Evolutionary conservation across 2,113 vertebrate species (phyloP).

Genomic region (Cichladusa arquata): DNA sequence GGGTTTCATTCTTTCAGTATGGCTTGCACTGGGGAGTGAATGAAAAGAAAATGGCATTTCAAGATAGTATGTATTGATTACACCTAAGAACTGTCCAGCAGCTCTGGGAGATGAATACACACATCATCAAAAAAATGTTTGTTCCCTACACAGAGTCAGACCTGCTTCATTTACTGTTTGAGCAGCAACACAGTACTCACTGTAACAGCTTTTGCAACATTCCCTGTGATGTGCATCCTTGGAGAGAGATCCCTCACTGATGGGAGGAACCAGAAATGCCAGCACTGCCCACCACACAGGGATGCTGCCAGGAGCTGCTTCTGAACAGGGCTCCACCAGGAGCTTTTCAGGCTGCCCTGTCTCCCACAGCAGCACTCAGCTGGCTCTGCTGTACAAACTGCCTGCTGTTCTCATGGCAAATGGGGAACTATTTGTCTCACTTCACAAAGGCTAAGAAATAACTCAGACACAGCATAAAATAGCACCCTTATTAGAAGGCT

Average conservation of each 20-base stretch:
- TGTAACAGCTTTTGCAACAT: not conserved
- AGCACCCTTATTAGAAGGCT: slow-evolving; percentile 2
- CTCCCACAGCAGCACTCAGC: not conserved
- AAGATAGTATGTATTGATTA: not conserved
- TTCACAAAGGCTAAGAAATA: slow-evolving; percentile 28
- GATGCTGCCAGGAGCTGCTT: not conserved
- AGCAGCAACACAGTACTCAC: not conserved
- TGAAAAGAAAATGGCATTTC: not conserved
- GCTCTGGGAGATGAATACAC: not conserved
- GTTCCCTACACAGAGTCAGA: not conserved
- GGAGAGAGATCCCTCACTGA: not conserved
- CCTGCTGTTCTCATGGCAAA: slow-evolving; percentile 2
- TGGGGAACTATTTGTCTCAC: not conserved
- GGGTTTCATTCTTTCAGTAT: not conserved
- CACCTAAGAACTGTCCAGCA: not conserved
- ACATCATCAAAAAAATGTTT: fast-evolving
- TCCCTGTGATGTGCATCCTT: not conserved
- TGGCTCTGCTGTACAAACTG: not conserved
- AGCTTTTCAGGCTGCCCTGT: not conserved
- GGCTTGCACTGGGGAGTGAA: not conserved
- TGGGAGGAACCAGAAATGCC: not conserved
- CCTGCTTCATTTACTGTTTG: not conserved
- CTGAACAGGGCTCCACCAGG: not conserved
- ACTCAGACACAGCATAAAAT: not conserved
- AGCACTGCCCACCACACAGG: not conserved